phyloP scores from a whole-genome alignment of 2,888 invertebrate species.

The Dione vanillae region DNA sequence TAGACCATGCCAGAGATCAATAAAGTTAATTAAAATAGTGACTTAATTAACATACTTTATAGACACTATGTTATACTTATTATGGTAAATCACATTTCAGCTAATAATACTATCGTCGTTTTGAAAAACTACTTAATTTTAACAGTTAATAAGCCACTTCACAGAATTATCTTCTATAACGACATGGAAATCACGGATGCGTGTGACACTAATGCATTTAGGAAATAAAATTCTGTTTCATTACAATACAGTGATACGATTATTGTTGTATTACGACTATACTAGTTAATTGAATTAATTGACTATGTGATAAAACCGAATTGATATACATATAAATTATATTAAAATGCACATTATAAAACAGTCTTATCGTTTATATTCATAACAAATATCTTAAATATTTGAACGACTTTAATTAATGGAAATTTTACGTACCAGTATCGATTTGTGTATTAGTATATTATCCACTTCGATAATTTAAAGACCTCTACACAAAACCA shows the following conservation, averaged over 20 bases:
- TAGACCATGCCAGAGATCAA: neutral
- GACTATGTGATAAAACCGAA: neutral
- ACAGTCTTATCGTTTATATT: neutral
- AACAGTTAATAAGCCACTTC: neutral
- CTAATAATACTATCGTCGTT: neutral
- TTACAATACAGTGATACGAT: neutral
- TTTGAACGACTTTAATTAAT: neutral
- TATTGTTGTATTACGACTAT: neutral
- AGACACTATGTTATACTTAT: neutral
- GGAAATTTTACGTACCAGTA: constrained; percentile 8
- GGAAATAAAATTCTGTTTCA: constrained; percentile 3
- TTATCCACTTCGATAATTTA: constrained; percentile 8
- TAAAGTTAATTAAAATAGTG: neutral
- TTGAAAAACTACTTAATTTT: neutral
- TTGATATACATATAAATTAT: neutral
- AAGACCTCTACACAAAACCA: constrained; percentile 25
- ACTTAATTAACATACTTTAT: too few relatives aligned
- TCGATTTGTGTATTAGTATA: neutral
- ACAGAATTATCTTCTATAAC: neutral
- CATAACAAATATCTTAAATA: neutral
- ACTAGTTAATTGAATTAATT: neutral
- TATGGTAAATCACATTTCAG: neutral
- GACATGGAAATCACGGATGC: constrained; percentile 1
- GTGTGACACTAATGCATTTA: constrained; percentile 7
- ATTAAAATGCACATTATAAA: neutral